These are phyloP conservation scores for Platycercus adscitus DNA, from an alignment of 2,113 vertebrate species.

Conservation along the genomic window DNA sequence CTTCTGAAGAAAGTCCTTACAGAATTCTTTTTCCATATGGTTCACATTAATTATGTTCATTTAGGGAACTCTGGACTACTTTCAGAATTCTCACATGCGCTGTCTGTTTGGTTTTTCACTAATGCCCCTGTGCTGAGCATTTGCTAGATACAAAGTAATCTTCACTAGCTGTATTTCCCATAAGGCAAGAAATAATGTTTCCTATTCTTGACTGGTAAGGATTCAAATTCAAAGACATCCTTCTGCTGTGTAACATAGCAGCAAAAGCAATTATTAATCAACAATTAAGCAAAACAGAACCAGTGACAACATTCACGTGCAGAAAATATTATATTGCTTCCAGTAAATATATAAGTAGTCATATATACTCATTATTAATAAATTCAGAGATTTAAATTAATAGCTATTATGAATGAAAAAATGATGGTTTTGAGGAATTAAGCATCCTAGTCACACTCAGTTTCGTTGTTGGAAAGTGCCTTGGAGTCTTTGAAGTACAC, in stretches of 20 bases:
- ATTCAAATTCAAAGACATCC: not conserved
- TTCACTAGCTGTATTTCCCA: not conserved
- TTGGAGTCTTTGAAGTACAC: not conserved
- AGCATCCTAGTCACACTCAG: not conserved
- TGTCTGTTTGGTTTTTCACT: not conserved
- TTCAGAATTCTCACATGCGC: not conserved
- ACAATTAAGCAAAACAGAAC: not conserved
- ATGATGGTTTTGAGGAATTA: not conserved
- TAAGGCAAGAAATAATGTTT: conserved; percentile 3
- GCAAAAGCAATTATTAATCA: conserved; percentile 8
- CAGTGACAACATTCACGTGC: not conserved
- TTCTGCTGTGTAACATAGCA: not conserved
- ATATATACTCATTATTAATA: not conserved
- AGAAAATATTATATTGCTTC: conserved; percentile 20
- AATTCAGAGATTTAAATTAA: not conserved
- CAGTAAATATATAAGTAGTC: not conserved
- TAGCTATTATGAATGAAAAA: not conserved
- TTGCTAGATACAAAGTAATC: not conserved
- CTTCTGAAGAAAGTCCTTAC: not conserved
- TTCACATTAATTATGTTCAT: not conserved
- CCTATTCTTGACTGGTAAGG: conserved; percentile 14
- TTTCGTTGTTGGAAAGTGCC: not conserved
- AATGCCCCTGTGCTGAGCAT: not conserved
- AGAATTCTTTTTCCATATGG: not conserved
- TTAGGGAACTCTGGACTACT: not conserved